Percentiles rank a stretch among this genome's conserved stretches.
phyloP scores from a whole-genome alignment of 2,888 invertebrate species.

The Choristoneura rosaceana region DNA sequence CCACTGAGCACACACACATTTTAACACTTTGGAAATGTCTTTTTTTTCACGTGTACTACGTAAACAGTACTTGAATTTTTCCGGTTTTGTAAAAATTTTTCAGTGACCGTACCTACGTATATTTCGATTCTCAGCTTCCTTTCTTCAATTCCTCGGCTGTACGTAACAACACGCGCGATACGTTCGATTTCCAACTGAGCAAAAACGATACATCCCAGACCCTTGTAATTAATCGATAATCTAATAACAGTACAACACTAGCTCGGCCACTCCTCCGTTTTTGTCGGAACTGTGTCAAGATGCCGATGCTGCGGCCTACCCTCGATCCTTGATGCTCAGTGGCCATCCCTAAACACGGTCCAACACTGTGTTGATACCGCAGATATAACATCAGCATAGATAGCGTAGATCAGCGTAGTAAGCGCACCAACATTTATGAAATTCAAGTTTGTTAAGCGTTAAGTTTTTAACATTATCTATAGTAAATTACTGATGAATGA shows the following conservation, averaged over 20 bases:
- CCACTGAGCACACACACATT: too few relatives aligned
- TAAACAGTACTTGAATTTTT: too few relatives aligned
- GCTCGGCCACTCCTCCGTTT: conserved; percentile 58
- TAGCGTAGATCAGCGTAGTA: too few relatives aligned
- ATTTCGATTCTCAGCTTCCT: too few relatives aligned
- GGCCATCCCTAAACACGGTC: conserved; percentile 41
- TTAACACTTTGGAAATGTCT: too few relatives aligned
- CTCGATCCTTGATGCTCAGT: conserved; percentile 10
- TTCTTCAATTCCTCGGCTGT: too few relatives aligned
- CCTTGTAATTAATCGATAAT: conserved; percentile 19
- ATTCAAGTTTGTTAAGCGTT: background rate
- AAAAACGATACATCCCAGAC: background rate
- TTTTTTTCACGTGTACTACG: too few relatives aligned
- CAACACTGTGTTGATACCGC: conserved; percentile 8
- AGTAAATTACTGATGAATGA: too few relatives aligned
- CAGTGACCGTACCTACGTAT: too few relatives aligned
- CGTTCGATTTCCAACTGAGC: background rate
- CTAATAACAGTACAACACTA: conserved; percentile 50
- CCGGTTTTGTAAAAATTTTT: too few relatives aligned
- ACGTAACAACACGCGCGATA: background rate
- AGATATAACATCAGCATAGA: background rate
- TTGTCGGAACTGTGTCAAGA: conserved; percentile 66
- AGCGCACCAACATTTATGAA: too few relatives aligned
- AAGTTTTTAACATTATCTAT: too few relatives aligned
- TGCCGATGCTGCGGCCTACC: conserved; percentile 56